Evolutionary conservation across 1,140 invertebrate genomes (phyloP), one percentile per base, ranked within the genome.

Genomic region (Asbolus verrucosus): DNA sequence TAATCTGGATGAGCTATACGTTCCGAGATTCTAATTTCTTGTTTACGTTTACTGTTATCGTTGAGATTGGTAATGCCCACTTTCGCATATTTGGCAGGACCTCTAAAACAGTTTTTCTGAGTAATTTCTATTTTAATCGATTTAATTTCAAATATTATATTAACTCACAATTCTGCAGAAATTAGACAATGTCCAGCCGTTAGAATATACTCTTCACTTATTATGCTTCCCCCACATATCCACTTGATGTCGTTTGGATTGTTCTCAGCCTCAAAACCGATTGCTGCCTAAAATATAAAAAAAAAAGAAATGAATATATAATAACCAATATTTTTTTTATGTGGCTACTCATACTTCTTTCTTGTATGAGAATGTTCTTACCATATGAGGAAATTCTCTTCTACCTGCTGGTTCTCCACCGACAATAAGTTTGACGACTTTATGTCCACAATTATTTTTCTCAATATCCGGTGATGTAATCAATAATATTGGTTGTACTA

Each of bases 1-100:
- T 87, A 90, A 27, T 82, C 75, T 1, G 87, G 86, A 81, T 88
- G 83, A 2, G 63, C 54, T 16, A 80, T 75, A 2, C 75, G 70
- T 50, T 77, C 36, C 16, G 11, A 8, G 2, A 62, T 14, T 19
- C 18, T 36, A 1, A 21, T 2, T 38, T 38, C 9, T 19, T 38
- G 30, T 1, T 21, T 14, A 14, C 15, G 31, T 6, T 73, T 30
- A 11, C n/a, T 50, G 0, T 50, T 39, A 21, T 79, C 71, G 16
- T 79, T 71, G 65, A 84, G 80, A 1, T 84, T 84, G 0, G 82
- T 82, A 27, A 83, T 81, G 0, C 84, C 84, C 0, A 84, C 69
- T 71, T 82, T 74, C 5, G 77, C 75, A 15, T 72, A 71, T 21
- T 69, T 72, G 0, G 75, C 70, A 14, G 41, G 18, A 36, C 78